Base-by-base conservation (phyloP, 2,888 invertebrate genomes). In the Himalopsyche tibetana region DNA sequence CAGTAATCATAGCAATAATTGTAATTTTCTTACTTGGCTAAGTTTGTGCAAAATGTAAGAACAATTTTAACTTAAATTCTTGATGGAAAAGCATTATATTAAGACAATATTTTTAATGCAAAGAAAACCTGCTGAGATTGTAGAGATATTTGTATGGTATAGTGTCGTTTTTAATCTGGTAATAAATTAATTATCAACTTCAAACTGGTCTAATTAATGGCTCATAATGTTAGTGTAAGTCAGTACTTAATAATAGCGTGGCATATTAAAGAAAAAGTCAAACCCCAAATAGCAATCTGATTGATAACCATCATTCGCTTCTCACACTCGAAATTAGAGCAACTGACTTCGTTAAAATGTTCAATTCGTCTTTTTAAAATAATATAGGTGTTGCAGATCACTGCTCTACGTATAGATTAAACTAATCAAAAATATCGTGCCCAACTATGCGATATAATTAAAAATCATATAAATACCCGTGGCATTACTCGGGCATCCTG, bases 371-470 rank as follows among this genome's bases (percentile, higher is more conserved):
- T 36, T 36, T 36, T 63, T 8, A 36, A 15, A 36, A 36, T 36
- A 74, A 69, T 36, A 74, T 38, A 4, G 36, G 74, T 74, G 28
- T 74, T 8, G 28, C 36, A 36, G 28, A 3, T 36, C 74, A 74
- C 74, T 74, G 74, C 38, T 11, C 12, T 5, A 74, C 15, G 74
- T 38, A 15, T 74, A 15, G 74, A 36, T 12, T 38, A 19, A 74
- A 38, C 74, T 74, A 38, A 74, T 74, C 74, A 36, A 36, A 74
- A 74, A 38, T 74, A 74, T 12, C 74, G 74, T 74, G 74, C 74
- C 74, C 74, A 74, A 74, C 74, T 74, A 74, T 74, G 74, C 74
- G 74, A 74, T 74, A 74, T 74, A 74, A 74, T 74, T 74, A 74
- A 74, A 74, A 74, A 74, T 36, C 19, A 74, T 74, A 74, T 74